Percentiles rank a stretch among this genome's conserved stretches.
Conservation (phyloP, 2,797 vertebrate species). For the Lepilemur ruficaudatus region DNA sequence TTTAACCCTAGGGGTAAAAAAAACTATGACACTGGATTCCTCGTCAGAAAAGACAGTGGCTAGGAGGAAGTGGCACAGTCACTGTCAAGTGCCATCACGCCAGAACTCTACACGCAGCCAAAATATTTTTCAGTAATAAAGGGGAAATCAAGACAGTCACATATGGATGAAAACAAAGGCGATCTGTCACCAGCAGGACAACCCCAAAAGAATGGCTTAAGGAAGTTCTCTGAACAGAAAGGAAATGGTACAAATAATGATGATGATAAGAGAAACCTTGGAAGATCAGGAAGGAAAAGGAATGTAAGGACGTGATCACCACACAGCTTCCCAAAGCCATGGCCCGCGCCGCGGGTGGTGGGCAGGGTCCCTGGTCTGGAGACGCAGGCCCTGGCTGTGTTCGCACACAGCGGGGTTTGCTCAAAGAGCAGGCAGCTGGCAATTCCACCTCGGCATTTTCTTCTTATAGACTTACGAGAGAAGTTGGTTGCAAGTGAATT, state of each 20-base stretch:
- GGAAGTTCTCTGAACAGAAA: not conserved
- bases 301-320: too few relatives aligned
- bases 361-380: too few relatives aligned
- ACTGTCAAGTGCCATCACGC: not conserved
- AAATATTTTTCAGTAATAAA: not conserved
- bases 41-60: not conserved
- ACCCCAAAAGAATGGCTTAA: not conserved
- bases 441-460: not conserved
- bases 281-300: not conserved
- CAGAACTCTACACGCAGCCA: not conserved
- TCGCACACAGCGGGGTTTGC: not conserved
- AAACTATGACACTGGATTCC: not conserved
- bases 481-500: not conserved
- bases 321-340: not conserved
- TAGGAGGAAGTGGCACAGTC: not conserved
- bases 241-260: too few relatives aligned
- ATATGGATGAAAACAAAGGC: too few relatives aligned
- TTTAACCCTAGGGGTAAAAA: not conserved
- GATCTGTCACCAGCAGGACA: not conserved
- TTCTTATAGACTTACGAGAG: not conserved
- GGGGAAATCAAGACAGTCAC: not conserved
- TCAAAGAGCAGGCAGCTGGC: not conserved
- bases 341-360: accelerated
- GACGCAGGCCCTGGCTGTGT: not conserved
- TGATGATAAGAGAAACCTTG: too few relatives aligned